A percentile compares a stretch with the other conserved stretches of the same genome.
These are phyloP conservation scores for Xestia rhomboidea DNA, from an alignment of 2,888 invertebrate species.

Conservation along the genomic window DNA sequence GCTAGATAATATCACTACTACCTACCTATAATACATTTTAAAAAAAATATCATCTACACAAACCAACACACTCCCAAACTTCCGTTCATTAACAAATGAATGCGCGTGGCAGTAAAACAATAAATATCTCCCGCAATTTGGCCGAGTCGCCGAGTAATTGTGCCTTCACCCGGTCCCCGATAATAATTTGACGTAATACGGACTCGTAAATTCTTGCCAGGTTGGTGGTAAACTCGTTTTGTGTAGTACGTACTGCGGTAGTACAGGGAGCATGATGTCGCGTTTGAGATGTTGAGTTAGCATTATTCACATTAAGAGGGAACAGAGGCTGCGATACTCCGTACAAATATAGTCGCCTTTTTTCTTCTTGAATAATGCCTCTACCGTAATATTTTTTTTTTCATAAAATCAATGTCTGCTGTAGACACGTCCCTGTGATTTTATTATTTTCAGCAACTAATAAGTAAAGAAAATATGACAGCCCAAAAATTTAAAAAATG, in stretches of 20 bases:
- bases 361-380: too few relatives aligned
- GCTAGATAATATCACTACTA: not conserved
- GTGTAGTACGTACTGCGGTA: not conserved
- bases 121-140: conserved; percentile 73
- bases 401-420: too few relatives aligned
- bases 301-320: not conserved
- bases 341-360: too few relatives aligned
- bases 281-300: too few relatives aligned
- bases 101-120: conserved; percentile 69
- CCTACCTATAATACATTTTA: not conserved
- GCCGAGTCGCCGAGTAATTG: conserved; percentile 68
- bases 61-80: conserved; percentile 7
- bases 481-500: too few relatives aligned
- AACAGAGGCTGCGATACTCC: too few relatives aligned
- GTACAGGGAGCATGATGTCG: not conserved
- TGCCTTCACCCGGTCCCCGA: conserved; percentile 62
- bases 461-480: too few relatives aligned
- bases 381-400: too few relatives aligned
- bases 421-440: too few relatives aligned
- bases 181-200: conserved; percentile 81
- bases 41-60: conserved; percentile 9
- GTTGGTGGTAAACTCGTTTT: conserved; percentile 59
- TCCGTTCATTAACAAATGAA: conserved; percentile 72
- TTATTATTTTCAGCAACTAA: too few relatives aligned
- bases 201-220: conserved; percentile 74